Evolutionary conservation across 2,113 vertebrate genomes (phyloP), one percentile per base, ranked within the genome.

Genomic region (Parus major): DNA sequence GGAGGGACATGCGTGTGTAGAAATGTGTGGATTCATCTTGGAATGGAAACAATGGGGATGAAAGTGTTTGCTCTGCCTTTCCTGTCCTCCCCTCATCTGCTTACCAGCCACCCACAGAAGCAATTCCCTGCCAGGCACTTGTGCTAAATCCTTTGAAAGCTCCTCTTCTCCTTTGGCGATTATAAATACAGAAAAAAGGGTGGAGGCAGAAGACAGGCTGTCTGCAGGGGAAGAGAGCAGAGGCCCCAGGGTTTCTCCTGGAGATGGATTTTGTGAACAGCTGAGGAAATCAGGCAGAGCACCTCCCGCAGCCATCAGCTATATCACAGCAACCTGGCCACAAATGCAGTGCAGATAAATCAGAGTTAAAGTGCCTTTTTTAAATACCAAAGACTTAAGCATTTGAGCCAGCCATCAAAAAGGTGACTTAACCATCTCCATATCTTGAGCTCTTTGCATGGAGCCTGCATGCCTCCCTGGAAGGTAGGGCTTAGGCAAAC

Each of bases 331-430:
- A 86, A 75, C 24, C 46, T 82, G 35, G 60, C 91, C 0, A 0
- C 33, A 94, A 94, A 93, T 91, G 86, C 70, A 90, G 12, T 55
- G 85, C 33, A 92, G 95, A 93, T 95, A 95, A 96, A 95, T 90
- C 88, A 59, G 59, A 91, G 76, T 83, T 90, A 93, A 96, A 91
- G 79, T 79, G 69, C 91, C 93, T 91, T 87, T 95, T 96, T 95
- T 91, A 90, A 96, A 96, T 95, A 96, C 76, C 35, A 96, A 96
- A 95, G 94, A 86, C 93, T 92, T 75, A 93, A 92, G 82, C 83
- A 63, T 95, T 91, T 5, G 13, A 83, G 31, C 27, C 52, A 69
- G 82, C 77, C 86, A 93, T 93, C 94, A 94, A 92, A 93, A 88
- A 81, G 82, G 79, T 88, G 85, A 86, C 80, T 86, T 96, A 39